phyloP scores from a whole-genome alignment of 2,797 vertebrate species.

The Danio jaintianensis region DNA sequence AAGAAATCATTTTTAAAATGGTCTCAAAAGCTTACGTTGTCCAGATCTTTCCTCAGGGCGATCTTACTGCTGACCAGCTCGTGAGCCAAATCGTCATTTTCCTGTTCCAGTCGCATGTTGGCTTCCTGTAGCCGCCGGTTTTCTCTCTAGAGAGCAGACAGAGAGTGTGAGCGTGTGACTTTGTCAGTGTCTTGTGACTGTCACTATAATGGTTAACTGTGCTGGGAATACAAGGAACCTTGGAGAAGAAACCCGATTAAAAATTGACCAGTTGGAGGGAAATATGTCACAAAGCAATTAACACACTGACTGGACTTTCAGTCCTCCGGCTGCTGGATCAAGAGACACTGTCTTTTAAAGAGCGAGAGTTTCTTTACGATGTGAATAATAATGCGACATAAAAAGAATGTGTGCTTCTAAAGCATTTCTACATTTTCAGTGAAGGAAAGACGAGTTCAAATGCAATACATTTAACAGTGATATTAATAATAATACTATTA shows the following conservation, averaged over 20 bases:
- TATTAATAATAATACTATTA: no score
- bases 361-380: neutral
- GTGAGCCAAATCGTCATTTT: constrained; percentile 96
- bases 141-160: constrained; percentile 83
- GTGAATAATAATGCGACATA: neutral
- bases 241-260: constrained; percentile 52
- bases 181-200: constrained; percentile 43
- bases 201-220: constrained; percentile 62
- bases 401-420: neutral
- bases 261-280: constrained; percentile 48
- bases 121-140: constrained; percentile 96
- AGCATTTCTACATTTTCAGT: no score
- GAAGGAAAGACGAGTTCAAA: no score
- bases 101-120: constrained; percentile 98
- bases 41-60: constrained; percentile 93
- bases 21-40: constrained; percentile 85
- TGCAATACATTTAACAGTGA: no score
- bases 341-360: neutral
- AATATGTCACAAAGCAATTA: constrained; percentile 30
- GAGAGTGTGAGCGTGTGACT: constrained; percentile 17
- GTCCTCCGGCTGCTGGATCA: constrained; percentile 9
- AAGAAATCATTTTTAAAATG: neutral
- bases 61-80: constrained; percentile 99
- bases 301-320: constrained; percentile 22
- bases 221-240: constrained; percentile 51